These are phyloP conservation scores for Macrostomum lignano DNA, from an alignment of 1,140 invertebrate genomes.

Conservation along the genomic window DNA sequence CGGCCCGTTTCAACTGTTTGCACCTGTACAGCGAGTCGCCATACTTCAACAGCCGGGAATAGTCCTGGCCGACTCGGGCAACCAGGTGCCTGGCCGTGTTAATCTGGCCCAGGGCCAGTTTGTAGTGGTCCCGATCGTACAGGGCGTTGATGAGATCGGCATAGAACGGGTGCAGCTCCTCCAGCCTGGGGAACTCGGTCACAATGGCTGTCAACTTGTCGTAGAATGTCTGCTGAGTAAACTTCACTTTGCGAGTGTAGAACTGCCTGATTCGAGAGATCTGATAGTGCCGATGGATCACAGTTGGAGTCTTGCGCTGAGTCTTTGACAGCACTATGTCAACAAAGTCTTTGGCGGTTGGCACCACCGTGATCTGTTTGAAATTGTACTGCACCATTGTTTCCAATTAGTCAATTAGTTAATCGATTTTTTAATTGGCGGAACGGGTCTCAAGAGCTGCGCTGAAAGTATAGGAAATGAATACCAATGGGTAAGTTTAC, in stretches of 20 bases:
- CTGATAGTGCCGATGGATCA: slow-evolving; percentile 83
- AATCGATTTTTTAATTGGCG: no score
- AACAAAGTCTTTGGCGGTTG: slow-evolving; percentile 74
- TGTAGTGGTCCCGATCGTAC: slow-evolving; percentile 97
- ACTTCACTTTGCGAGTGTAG: slow-evolving; percentile 91
- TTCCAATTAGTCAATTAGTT: no score
- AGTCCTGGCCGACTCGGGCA: slow-evolving; percentile 69
- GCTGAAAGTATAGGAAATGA: no score
- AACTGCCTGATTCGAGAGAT: slow-evolving; percentile 78
- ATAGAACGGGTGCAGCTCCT: slow-evolving; percentile 97
- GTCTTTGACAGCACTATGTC: slow-evolving; percentile 95
- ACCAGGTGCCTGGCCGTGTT: slow-evolving; percentile 83
- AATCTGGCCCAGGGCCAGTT: slow-evolving; percentile 82
- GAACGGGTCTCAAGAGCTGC: no score
- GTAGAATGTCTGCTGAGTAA: slow-evolving; percentile 82
- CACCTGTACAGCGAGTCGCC: slow-evolving; percentile 87
- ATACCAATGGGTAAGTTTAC: no score
- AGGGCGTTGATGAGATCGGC: slow-evolving; percentile 96
- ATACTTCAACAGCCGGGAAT: slow-evolving; percentile 70
- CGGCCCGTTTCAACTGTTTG: slow-evolving; percentile 81
- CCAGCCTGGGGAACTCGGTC: slow-evolving; percentile 85
- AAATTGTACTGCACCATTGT: slow-evolving; percentile 60
- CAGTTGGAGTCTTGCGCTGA: slow-evolving; percentile 90
- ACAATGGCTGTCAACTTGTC: slow-evolving; percentile 82
- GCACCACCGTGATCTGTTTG: slow-evolving; percentile 84